A percentile compares a stretch with the other conserved stretches of the same genome.
Evolutionary conservation across 2,888 invertebrate genomes (phyloP).

Genomic region (Gasteruption jaculator): DNA sequence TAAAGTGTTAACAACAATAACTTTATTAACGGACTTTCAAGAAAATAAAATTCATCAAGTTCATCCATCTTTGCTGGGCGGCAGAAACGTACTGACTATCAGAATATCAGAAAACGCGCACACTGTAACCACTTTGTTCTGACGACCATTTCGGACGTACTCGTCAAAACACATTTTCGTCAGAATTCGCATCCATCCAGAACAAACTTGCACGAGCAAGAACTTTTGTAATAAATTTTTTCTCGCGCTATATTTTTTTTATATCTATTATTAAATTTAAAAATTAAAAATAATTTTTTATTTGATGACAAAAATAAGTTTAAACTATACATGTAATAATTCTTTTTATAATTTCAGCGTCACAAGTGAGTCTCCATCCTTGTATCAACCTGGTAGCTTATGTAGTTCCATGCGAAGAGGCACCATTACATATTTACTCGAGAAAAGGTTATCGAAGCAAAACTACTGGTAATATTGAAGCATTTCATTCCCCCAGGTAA

Average conservation of each 20-base stretch:
- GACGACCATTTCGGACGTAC: too few species aligned
- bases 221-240: constrained; percentile 4
- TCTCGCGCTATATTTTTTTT: constrained; percentile 1
- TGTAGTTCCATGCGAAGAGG: constrained; percentile 67
- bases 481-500: constrained; percentile 70
- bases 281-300: too few species aligned
- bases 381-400: constrained; percentile 83
- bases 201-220: not conserved
- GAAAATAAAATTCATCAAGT: too few species aligned
- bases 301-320: too few species aligned
- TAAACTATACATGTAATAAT: not conserved
- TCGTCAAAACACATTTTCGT: not conserved
- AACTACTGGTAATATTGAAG: constrained; percentile 55
- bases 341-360: constrained; percentile 56
- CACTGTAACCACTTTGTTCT: too few species aligned
- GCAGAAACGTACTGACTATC: too few species aligned
- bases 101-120: too few species aligned
- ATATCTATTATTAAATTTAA: not conserved
- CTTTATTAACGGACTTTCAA: too few species aligned
- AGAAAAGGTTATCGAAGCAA: constrained; percentile 39
- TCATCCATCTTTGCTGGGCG: too few species aligned
- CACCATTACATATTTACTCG: constrained; percentile 71
- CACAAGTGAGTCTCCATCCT: constrained; percentile 77
- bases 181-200: not conserved
- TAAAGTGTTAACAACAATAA: too few species aligned